phyloP scores from a whole-genome alignment of 2,797 vertebrate genomes.

The Alca torda region DNA sequence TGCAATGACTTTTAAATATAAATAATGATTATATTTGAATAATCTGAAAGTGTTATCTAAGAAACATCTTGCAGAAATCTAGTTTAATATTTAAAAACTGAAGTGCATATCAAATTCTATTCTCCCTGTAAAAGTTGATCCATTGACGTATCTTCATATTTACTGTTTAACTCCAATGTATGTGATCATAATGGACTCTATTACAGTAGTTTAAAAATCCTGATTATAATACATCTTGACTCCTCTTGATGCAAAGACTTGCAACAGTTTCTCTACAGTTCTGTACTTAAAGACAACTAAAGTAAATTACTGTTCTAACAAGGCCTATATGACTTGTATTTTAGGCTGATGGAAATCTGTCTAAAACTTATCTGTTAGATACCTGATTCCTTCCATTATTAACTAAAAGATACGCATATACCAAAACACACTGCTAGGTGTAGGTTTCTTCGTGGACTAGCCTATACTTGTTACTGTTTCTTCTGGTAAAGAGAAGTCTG shows the following conservation, averaged over 20 bases:
- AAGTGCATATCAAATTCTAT: neutral
- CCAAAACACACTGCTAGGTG: neutral
- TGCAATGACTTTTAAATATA: neutral
- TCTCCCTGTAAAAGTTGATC: neutral
- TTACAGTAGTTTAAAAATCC: neutral
- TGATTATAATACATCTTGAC: neutral
- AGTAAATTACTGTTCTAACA: neutral
- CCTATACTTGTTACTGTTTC: neutral
- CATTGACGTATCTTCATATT: neutral
- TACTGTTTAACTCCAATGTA: fast-evolving
- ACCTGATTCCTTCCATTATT: neutral
- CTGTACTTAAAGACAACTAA: neutral
- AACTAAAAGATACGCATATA: neutral
- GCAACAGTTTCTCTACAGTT: neutral
- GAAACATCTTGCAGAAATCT: neutral
- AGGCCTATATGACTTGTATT: neutral
- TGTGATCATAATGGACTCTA: neutral
- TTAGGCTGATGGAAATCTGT: neutral
- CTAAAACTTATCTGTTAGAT: neutral
- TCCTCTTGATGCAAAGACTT: neutral
- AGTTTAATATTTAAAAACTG: neutral
- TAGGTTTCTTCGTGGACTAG: neutral
- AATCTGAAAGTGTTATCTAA: neutral
- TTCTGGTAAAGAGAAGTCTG: neutral
- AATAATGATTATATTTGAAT: neutral